A percentile compares a stretch with the other conserved stretches of the same genome.
Conservation (phyloP, 2,797 vertebrate species). For the Sebastes flavidus region DNA sequence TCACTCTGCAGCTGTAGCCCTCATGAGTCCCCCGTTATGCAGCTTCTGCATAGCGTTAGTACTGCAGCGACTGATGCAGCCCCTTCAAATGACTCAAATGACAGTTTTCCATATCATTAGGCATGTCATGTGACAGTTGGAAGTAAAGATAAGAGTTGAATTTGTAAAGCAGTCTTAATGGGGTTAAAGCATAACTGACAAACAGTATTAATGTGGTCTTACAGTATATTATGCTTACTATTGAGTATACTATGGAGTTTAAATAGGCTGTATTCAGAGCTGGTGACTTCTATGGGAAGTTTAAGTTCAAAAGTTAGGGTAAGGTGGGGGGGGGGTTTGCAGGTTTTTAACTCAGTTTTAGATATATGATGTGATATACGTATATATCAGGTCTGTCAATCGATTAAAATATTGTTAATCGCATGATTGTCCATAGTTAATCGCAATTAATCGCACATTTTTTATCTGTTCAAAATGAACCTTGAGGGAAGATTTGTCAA, state of each 20-base stretch:
- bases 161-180: background rate
- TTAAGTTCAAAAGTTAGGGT: background rate
- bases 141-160: background rate
- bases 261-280: constrained; percentile 39
- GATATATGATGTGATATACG: too few species aligned
- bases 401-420: too few species aligned
- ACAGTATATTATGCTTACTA: background rate
- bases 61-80: constrained; percentile 53
- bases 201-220: background rate
- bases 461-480: too few species aligned
- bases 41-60: constrained; percentile 37
- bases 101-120: background rate
- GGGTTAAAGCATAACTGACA: background rate
- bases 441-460: too few species aligned
- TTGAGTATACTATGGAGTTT: background rate
- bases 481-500: too few species aligned
- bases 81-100: constrained; percentile 27
- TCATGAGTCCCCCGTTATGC: background rate
- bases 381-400: too few species aligned
- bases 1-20: constrained; percentile 37
- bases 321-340: background rate
- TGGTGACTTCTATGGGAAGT: background rate
- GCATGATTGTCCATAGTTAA: too few species aligned
- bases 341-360: background rate
- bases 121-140: background rate